phyloP scores from a whole-genome alignment of 2,888 invertebrate species.

The Eristalinus aeneus region DNA sequence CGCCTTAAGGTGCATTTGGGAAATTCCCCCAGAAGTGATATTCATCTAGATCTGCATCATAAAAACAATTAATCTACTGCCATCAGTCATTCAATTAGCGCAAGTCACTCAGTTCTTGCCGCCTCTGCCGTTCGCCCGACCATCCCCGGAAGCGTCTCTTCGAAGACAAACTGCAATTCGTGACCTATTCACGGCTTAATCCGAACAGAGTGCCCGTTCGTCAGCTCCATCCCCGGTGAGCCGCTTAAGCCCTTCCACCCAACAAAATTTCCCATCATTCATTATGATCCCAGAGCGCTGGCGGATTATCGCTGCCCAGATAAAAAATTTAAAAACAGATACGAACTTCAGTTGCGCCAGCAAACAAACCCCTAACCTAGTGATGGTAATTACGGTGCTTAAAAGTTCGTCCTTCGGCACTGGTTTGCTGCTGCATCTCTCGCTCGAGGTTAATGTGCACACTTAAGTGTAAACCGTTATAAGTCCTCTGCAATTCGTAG shows the following conservation, averaged over 20 bases:
- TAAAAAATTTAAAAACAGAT: slow-evolving; percentile 45
- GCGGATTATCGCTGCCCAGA: slow-evolving; percentile 47
- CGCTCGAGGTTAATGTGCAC: slow-evolving; percentile 56
- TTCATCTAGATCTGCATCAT: too few relatives aligned
- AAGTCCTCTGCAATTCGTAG: slow-evolving; percentile 63
- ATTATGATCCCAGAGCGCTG: slow-evolving; percentile 53
- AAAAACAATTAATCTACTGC: not conserved
- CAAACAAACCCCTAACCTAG: slow-evolving; percentile 38
- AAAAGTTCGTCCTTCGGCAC: slow-evolving; percentile 67
- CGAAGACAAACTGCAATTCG: not conserved
- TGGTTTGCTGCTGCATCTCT: slow-evolving; percentile 49
- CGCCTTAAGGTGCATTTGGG: too few relatives aligned
- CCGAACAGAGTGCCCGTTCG: not conserved
- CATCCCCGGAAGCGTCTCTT: not conserved
- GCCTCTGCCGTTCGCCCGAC: not conserved
- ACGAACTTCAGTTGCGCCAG: slow-evolving; percentile 29
- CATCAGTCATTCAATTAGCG: not conserved
- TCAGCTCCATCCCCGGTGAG: slow-evolving; percentile 12
- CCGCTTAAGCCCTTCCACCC: slow-evolving; percentile 24
- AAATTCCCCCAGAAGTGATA: too few relatives aligned
- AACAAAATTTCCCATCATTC: slow-evolving; percentile 56
- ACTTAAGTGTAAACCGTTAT: slow-evolving; percentile 65
- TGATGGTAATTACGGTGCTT: slow-evolving; percentile 67
- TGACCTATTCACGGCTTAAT: not conserved
- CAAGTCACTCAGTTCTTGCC: not conserved